A percentile compares a stretch with the other conserved stretches of the same genome.
Conservation (phyloP, 2,113 vertebrate genomes). For the Xenopus borealis region DNA sequence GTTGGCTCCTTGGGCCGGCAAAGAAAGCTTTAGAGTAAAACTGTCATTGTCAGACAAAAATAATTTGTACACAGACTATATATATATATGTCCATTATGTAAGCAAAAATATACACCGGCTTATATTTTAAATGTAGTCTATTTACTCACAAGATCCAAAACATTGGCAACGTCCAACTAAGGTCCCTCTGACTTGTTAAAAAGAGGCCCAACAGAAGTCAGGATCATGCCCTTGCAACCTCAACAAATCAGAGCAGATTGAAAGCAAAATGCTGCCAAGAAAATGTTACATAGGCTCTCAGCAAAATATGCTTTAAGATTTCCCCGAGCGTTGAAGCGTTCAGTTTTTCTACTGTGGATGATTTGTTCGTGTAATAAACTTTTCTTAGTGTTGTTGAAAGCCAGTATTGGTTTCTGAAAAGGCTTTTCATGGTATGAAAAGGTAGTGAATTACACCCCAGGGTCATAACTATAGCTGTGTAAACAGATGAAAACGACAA, state of each 20-base stretch:
- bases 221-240: constrained; percentile 14
- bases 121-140: too few species aligned
- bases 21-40: too few species aligned
- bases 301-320: constrained; percentile 45
- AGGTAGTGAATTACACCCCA: constrained; percentile 44
- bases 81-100: too few species aligned
- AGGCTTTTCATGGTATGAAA: constrained; percentile 46
- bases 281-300: constrained; percentile 32
- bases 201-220: constrained; percentile 18
- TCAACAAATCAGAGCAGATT: constrained; percentile 28
- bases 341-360: constrained; percentile 46
- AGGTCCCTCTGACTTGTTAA: background rate
- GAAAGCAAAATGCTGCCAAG: constrained; percentile 29
- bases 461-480: constrained; percentile 45
- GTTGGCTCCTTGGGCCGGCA: too few species aligned
- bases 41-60: too few species aligned
- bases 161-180: too few species aligned
- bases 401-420: constrained; percentile 41
- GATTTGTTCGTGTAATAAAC: constrained; percentile 46
- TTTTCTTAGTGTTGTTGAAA: constrained; percentile 46
- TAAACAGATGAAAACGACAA: constrained; percentile 47
- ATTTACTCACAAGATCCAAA: too few species aligned
- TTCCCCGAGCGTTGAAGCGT: constrained; percentile 43
- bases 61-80: too few species aligned
- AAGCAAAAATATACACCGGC: too few species aligned